Base-by-base conservation (phyloP, 2,888 invertebrate genomes). In the Eupithecia dodoneata region DNA sequence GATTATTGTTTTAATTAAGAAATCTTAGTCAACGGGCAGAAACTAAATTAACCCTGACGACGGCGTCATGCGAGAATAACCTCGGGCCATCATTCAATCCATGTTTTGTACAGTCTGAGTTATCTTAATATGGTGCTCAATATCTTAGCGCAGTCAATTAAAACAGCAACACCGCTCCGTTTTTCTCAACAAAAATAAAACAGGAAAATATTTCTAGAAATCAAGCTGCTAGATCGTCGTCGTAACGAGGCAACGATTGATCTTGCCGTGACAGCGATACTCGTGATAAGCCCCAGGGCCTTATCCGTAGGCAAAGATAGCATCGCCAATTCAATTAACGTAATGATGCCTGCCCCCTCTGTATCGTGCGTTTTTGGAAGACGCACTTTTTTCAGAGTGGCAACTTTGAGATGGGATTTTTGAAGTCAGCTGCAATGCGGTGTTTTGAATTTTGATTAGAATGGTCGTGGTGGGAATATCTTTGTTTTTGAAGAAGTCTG, bases 241-340 rank as follows among this genome's bases (percentile, higher is more conserved):
- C 76, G 88, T 90, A 91, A 92, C 89, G 90, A 91, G 90, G 82
- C 84, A 85, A 81, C 87, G 91, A 92, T 91, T 91, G 93, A 91
- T 93, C 90, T 90, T 86, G 78, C 85, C 83, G 85, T 88, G 89
- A 91, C 90, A 89, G 90, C 86, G 87, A 91, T 90, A 89, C 87
- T 87, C 83, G 79, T 86, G 92, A 92, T 93, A 92, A 91, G 89
- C 87, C 86, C 86, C 87, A 90, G 90, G 90, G 89, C 88, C 87
- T 87, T 89, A 90, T 90, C 88, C 88, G 87, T 87, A 82, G 78
- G 76, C 84, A 80, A 80, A 81, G 91, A 92, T 91, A 88, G 82
- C 86, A 91, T 92, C 90, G 86, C 88, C 90, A 87, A 90, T 91
- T 92, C 91, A 92, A 92, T 92, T 91, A 92, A 87, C 87, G 86